These are phyloP conservation scores for Gymnarchus niloticus DNA, from an alignment of 2,113 vertebrate genomes.

Conservation along the genomic window DNA sequence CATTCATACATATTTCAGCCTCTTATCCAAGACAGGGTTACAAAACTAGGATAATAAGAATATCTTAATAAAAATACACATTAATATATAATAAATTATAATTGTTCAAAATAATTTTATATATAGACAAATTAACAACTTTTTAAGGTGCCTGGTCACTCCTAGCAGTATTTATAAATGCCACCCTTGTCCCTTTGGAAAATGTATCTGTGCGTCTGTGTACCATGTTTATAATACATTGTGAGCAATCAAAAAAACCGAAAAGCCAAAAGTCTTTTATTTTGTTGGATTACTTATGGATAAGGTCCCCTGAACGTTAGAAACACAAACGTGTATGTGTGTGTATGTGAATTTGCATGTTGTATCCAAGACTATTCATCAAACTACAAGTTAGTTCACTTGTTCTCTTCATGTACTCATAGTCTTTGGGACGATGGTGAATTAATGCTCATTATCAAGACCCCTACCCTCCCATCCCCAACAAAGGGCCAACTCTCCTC, in stretches of 20 bases:
- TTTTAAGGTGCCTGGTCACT: not conserved
- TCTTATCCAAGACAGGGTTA: no score
- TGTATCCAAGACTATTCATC: not conserved
- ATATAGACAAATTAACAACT: not conserved
- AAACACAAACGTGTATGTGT: not conserved
- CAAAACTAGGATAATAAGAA: no score
- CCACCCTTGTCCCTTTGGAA: not conserved
- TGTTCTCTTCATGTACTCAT: not conserved
- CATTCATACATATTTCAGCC: no score
- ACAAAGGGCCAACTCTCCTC: constrained; percentile 69
- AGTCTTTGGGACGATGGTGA: not conserved
- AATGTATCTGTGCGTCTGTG: not conserved
- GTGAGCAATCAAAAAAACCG: no score
- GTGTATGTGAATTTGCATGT: not conserved
- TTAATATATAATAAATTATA: not conserved
- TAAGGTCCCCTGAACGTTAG: no score
- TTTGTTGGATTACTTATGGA: no score
- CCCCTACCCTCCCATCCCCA: constrained; percentile 38
- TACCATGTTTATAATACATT: not conserved
- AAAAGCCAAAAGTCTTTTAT: no score
- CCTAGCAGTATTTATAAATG: not conserved
- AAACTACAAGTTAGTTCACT: not conserved
- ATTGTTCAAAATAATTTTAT: not conserved
- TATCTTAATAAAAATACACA: no score
- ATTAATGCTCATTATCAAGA: constrained; percentile 47